Percentiles rank a stretch among this genome's conserved stretches.
Conservation (phyloP, 2,888 invertebrate genomes). For the Sepioteuthis lessoniana region DNA sequence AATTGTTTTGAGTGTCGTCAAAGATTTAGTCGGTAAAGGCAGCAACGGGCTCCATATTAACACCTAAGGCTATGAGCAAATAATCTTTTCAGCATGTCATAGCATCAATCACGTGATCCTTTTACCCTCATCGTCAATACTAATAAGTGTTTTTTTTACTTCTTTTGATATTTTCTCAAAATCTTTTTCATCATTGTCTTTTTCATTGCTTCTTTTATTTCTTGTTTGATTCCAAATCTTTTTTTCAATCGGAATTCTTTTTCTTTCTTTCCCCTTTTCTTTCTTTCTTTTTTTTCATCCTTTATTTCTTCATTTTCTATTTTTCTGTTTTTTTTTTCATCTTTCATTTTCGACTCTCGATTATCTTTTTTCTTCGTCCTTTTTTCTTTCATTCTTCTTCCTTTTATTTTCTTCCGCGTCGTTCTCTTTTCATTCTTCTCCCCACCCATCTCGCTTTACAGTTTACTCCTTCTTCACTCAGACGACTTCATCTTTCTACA, state of each 20-base stretch:
- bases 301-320: background rate
- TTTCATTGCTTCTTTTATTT: background rate
- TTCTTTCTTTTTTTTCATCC: no score
- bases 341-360: no score
- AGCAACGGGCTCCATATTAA: background rate
- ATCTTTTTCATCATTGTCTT: background rate
- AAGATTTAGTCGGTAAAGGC: background rate
- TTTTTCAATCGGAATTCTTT: background rate
- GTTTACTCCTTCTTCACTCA: no score
- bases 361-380: no score
- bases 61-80: background rate
- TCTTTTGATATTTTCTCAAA: background rate
- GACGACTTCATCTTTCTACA: no score
- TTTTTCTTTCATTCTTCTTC: no score
- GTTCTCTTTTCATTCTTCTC: no score
- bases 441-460: no score
- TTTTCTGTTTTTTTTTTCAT: background rate
- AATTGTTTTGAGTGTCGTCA: background rate
- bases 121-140: background rate
- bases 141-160: background rate
- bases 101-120: background rate
- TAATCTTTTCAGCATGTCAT: background rate
- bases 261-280: background rate
- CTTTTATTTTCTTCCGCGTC: no score
- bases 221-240: background rate